A percentile compares a stretch with the other conserved stretches of the same genome.
Conservation (phyloP, 2,888 invertebrate species). For the Acleris emargana region DNA sequence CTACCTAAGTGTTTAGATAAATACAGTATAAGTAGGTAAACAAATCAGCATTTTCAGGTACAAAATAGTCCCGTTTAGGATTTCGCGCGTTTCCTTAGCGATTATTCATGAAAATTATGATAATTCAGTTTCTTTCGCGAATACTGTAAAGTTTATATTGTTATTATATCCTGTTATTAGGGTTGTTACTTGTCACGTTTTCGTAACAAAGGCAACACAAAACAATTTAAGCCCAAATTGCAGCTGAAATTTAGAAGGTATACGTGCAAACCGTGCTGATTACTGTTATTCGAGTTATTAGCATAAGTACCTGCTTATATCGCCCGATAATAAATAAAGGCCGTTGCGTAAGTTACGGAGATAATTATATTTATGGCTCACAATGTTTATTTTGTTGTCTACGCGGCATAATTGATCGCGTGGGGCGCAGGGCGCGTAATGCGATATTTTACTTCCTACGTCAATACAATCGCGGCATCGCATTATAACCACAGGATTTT, state of each 20-base stretch:
- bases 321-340: no score
- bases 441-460: background rate
- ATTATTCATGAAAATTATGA: constrained; percentile 30
- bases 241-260: constrained; percentile 10
- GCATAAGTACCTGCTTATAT: no score
- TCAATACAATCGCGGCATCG: no score
- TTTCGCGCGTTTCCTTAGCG: constrained; percentile 1
- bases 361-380: no score
- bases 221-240: constrained; percentile 6
- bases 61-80: background rate
- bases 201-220: background rate
- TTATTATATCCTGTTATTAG: constrained; percentile 7
- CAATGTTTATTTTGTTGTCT: background rate
- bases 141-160: constrained; percentile 6
- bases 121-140: constrained; percentile 14
- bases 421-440: background rate
- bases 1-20: no score
- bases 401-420: constrained; percentile 1
- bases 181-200: constrained; percentile 12
- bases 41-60: background rate
- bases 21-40: background rate
- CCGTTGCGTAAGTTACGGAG: background rate
- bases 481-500: no score
- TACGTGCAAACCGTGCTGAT: constrained; percentile 19
- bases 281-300: constrained; percentile 1